A percentile compares a stretch with the other conserved stretches of the same genome.
Conservation (phyloP, 2,113 vertebrate genomes). For the Ammodramus savannarum region DNA sequence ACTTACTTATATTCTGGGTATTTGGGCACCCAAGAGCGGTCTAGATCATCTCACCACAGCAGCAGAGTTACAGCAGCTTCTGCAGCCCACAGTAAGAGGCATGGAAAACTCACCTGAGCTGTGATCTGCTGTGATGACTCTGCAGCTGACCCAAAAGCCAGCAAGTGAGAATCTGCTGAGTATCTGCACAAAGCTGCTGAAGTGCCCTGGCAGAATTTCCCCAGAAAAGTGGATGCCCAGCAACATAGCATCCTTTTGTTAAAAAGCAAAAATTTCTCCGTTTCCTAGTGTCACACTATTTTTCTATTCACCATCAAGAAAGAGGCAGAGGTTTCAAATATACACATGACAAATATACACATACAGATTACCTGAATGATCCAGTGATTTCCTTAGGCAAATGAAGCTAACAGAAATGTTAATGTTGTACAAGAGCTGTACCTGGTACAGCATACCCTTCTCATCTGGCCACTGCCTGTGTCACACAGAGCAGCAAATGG, state of each 20-base stretch:
- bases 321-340: background rate
- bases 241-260: background rate
- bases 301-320: background rate
- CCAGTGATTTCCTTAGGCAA: background rate
- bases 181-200: accelerated
- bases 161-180: background rate
- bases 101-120: background rate
- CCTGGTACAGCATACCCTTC: background rate
- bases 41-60: background rate
- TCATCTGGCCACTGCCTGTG: background rate
- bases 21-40: background rate
- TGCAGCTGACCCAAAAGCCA: background rate
- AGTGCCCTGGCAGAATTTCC: background rate
- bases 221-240: background rate
- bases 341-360: background rate
- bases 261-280: background rate
- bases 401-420: background rate
- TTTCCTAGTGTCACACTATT: background rate
- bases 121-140: background rate
- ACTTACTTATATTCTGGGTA: background rate
- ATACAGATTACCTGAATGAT: background rate
- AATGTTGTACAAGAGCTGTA: background rate
- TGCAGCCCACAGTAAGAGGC: background rate
- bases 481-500: background rate
- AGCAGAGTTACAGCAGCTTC: background rate